These are phyloP conservation scores for Polymixis lichenea DNA, from an alignment of 2,888 invertebrate species.

Conservation along the genomic window DNA sequence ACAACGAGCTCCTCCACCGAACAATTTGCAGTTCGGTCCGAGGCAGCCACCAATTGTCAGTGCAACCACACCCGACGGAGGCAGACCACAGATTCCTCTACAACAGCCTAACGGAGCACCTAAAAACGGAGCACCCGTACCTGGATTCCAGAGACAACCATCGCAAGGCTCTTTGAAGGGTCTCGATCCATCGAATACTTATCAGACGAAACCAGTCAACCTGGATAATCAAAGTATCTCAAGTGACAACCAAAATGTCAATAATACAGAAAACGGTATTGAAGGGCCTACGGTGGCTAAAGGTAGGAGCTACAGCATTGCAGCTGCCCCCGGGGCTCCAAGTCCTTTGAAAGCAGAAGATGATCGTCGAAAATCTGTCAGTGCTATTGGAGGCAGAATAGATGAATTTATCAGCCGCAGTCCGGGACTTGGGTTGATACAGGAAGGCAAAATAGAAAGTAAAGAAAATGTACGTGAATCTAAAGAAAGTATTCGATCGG, in stretches of 20 bases:
- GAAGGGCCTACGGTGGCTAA: slow-evolving; percentile 86
- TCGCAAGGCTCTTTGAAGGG: slow-evolving; percentile 84
- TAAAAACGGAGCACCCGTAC: slow-evolving; percentile 74
- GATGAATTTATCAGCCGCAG: slow-evolving; percentile 83
- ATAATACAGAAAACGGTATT: slow-evolving; percentile 81
- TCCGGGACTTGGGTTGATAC: slow-evolving; percentile 86
- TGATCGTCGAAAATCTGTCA: slow-evolving; percentile 88
- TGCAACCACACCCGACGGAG: slow-evolving; percentile 82
- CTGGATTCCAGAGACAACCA: slow-evolving; percentile 82
- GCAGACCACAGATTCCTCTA: slow-evolving; percentile 72
- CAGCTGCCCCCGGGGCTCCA: slow-evolving; percentile 87
- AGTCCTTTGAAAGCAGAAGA: slow-evolving; percentile 87
- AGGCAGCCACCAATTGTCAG: slow-evolving; percentile 82
- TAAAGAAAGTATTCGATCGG: slow-evolving; percentile 85
- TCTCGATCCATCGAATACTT: slow-evolving; percentile 78
- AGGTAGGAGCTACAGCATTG: slow-evolving; percentile 89
- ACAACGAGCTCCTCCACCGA: slow-evolving; percentile 87
- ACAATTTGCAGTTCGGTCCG: slow-evolving; percentile 87
- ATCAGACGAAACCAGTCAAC: slow-evolving; percentile 84
- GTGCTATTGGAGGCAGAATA: slow-evolving; percentile 84
- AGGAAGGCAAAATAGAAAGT: slow-evolving; percentile 85
- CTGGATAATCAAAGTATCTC: slow-evolving; percentile 84
- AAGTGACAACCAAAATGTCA: slow-evolving; percentile 79
- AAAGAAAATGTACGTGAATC: slow-evolving; percentile 85
- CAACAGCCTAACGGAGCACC: slow-evolving; percentile 78